Conservation (phyloP, 2,888 invertebrate genomes). For the Aspidapion aeneum region DNA sequence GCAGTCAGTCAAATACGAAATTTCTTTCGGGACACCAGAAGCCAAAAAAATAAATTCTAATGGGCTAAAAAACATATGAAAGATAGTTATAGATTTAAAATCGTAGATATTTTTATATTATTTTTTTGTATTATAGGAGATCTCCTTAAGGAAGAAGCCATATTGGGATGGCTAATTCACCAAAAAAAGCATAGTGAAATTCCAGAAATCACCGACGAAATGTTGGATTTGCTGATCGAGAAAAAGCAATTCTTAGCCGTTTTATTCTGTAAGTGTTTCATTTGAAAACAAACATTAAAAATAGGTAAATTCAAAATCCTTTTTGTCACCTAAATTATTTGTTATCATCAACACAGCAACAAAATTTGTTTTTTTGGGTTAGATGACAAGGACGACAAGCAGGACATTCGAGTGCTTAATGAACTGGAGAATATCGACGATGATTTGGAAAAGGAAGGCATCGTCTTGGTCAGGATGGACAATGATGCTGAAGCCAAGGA, state of each 20-base stretch:
- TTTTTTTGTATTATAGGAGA: conserved; percentile 46
- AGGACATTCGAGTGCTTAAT: conserved; percentile 81
- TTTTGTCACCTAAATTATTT: too few species aligned
- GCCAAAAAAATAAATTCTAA: too few species aligned
- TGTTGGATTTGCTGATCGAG: conserved; percentile 88
- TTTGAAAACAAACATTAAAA: background rate
- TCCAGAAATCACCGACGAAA: conserved; percentile 89
- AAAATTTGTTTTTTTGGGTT: too few species aligned
- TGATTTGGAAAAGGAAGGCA: conserved; percentile 84
- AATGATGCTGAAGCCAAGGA: conserved; percentile 88
- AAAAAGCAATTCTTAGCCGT: conserved; percentile 79
- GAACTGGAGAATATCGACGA: conserved; percentile 92
- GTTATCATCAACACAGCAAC: too few species aligned
- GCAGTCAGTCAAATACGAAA: too few species aligned
- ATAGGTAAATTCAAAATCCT: background rate
- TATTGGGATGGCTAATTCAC: conserved; percentile 86
- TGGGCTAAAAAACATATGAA: too few species aligned
- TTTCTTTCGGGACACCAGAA: too few species aligned
- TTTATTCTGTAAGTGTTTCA: conserved; percentile 77
- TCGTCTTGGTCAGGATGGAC: conserved; percentile 86
- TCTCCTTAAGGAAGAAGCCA: conserved; percentile 84
- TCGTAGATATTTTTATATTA: too few species aligned
- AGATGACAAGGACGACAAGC: conserved; percentile 89
- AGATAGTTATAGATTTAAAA: background rate
- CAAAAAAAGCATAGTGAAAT: conserved; percentile 89